Conservation (phyloP, 2,888 invertebrate species). For the Drosophila neonasuta region DNA sequence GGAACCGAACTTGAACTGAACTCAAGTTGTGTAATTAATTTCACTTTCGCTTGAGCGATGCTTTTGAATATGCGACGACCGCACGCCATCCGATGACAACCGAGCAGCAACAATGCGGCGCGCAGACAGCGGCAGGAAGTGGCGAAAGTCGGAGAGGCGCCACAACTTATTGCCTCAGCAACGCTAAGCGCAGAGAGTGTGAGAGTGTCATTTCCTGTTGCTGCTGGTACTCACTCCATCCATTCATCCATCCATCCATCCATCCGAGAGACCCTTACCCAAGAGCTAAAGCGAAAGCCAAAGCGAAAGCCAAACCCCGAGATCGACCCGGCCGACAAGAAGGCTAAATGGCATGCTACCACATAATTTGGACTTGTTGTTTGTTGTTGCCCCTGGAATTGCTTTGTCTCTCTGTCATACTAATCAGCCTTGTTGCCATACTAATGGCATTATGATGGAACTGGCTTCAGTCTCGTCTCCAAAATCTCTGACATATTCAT, state of each 20-base stretch:
- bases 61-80: slow-evolving; percentile 68
- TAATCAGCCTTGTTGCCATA: slow-evolving; percentile 56
- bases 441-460: slow-evolving; percentile 55
- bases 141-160: slow-evolving; percentile 8
- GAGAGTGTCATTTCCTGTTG: slow-evolving; percentile 59
- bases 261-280: neutral
- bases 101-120: neutral
- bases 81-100: slow-evolving; percentile 60
- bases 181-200: slow-evolving; percentile 15
- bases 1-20: slow-evolving; percentile 39
- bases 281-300: too few species aligned
- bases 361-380: slow-evolving; percentile 52
- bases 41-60: slow-evolving; percentile 75
- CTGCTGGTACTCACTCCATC: slow-evolving; percentile 20
- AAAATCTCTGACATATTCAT: slow-evolving; percentile 19
- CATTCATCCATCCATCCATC: neutral
- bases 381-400: slow-evolving; percentile 42
- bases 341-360: slow-evolving; percentile 55
- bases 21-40: slow-evolving; percentile 71
- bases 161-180: slow-evolving; percentile 22
- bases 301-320: slow-evolving; percentile 5
- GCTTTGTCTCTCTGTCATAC: slow-evolving; percentile 46
- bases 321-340: slow-evolving; percentile 26
- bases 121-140: neutral
- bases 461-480: slow-evolving; percentile 9